A percentile compares a stretch with the other conserved stretches of the same genome.
Conservation (phyloP, 2,888 invertebrate genomes). For the Orchesellides sinensis region DNA sequence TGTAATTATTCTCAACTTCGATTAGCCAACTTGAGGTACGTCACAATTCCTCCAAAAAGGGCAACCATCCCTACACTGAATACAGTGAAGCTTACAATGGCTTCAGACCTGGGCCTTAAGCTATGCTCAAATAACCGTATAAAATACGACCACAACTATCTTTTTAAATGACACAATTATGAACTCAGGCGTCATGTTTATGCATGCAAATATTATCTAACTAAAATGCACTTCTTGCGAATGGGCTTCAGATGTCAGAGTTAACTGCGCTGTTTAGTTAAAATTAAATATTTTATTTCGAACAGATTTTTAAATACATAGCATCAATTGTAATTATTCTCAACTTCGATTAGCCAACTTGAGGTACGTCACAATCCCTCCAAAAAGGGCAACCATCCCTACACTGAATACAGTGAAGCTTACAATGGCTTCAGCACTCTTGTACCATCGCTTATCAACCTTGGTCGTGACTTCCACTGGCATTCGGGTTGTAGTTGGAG, state of each 20-base stretch:
- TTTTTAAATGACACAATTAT: too few species aligned
- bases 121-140: too few species aligned
- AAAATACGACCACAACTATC: too few species aligned
- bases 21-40: neutral
- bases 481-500: neutral
- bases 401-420: conserved; percentile 17
- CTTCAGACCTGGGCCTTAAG: too few species aligned
- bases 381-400: neutral
- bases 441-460: conserved; percentile 4
- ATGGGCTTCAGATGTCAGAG: too few species aligned
- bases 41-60: neutral
- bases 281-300: too few species aligned
- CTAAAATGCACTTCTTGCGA: too few species aligned
- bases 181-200: too few species aligned
- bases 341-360: neutral
- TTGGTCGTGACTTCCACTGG: neutral
- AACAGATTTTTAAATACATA: too few species aligned
- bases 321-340: too few species aligned
- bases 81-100: conserved; percentile 15
- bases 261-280: too few species aligned
- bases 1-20: neutral
- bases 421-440: conserved; percentile 20
- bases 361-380: conserved; percentile 4
- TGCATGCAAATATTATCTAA: too few species aligned
- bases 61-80: neutral